Conservation (phyloP, 2,797 vertebrate species). For the Gallinago nigripennis region DNA sequence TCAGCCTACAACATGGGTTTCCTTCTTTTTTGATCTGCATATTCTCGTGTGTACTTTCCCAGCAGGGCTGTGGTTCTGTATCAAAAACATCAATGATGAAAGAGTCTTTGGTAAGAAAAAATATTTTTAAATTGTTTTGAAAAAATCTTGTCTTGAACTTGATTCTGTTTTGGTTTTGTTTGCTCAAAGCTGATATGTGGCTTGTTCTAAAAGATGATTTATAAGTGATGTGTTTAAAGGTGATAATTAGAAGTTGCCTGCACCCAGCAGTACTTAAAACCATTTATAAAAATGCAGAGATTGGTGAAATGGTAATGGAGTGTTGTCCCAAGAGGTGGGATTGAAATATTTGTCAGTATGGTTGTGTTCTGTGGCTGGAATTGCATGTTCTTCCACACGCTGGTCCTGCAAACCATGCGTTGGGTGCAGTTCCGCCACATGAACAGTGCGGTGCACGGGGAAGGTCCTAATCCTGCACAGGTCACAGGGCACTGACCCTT, state of each 20-base stretch:
- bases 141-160: slow-evolving; percentile 1
- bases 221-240: background rate
- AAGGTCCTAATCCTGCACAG: background rate
- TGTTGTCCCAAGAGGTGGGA: background rate
- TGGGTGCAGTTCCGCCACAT: background rate
- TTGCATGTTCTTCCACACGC: background rate
- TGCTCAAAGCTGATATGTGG: background rate
- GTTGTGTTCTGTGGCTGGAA: background rate
- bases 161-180: background rate
- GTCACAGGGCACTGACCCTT: background rate
- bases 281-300: background rate
- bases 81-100: slow-evolving; percentile 97
- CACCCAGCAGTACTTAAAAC: background rate
- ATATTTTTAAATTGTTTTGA: slow-evolving; percentile 42
- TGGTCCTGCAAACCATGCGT: fast-evolving
- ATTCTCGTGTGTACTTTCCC: slow-evolving; percentile 99
- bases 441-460: background rate
- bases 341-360: background rate
- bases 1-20: slow-evolving; percentile 98
- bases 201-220: background rate
- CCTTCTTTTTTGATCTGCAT: slow-evolving; percentile 99
- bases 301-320: background rate
- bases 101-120: slow-evolving; percentile 90
- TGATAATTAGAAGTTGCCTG: background rate
- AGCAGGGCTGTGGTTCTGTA: slow-evolving; percentile 99